Percentiles rank a stretch among this genome's conserved stretches.
These are phyloP conservation scores for Cephalotes varians DNA, from an alignment of 2,888 invertebrate genomes.

Conservation along the genomic window DNA sequence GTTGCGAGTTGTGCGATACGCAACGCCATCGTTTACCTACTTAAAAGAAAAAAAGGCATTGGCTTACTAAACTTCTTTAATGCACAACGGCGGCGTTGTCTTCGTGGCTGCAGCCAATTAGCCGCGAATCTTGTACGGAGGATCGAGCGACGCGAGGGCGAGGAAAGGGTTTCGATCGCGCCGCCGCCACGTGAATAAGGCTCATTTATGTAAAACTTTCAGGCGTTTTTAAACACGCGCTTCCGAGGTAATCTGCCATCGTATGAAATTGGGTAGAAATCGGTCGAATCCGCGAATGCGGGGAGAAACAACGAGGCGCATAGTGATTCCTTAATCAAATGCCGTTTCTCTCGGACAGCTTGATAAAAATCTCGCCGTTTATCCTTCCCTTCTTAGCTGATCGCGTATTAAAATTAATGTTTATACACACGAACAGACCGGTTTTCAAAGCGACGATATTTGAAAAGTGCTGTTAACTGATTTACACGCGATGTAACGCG, in stretches of 20 bases:
- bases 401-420: neutral
- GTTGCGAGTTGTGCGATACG: constrained; percentile 26
- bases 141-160: constrained; percentile 64
- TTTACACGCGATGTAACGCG: constrained; percentile 9
- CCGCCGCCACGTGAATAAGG: constrained; percentile 71
- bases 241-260: constrained; percentile 50
- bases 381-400: neutral
- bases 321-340: neutral
- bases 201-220: constrained; percentile 71
- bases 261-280: constrained; percentile 49
- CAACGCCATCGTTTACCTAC: constrained; percentile 70
- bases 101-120: constrained; percentile 80
- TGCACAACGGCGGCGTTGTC: constrained; percentile 79
- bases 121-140: constrained; percentile 75
- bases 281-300: neutral
- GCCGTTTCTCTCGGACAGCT: neutral
- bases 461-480: constrained; percentile 23
- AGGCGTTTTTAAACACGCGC: constrained; percentile 35
- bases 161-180: constrained; percentile 48
- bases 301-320: neutral
- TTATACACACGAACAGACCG: neutral
- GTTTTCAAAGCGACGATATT: constrained; percentile 3
- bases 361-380: neutral
- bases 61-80: constrained; percentile 76
- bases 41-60: constrained; percentile 60